Evolutionary conservation across 2,888 invertebrate species (phyloP), one percentile per base, ranked within the genome.

Genomic region (Agonopterix arenella): DNA sequence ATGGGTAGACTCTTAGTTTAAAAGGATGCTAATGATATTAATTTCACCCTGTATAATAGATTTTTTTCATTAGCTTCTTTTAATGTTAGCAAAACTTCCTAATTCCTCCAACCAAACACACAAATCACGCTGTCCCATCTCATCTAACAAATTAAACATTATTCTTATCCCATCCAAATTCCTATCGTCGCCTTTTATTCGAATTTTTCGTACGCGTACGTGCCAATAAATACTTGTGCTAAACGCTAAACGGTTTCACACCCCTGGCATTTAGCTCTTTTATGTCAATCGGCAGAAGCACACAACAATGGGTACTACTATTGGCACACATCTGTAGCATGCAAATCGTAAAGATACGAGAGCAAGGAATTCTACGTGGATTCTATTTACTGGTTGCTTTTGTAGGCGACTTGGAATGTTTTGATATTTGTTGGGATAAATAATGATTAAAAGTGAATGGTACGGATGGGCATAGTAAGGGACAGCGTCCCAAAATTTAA

Each of bases 121-220:
- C 82, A 84, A 84, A 84, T 84, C 83, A 73, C 68, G 56, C 58
- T 56, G 67, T 64, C 75, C 28, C 28, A 64, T 66, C 71, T 70
- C 70, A 72, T 72, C 70, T 75, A 65, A 69, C 84, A 86, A 88
- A 88, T 86, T 86, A 88, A 88, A 88, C 86, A 80, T 88, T 86
- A 86, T 85, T 86, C 82, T 81, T 80, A 76, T 77, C 78, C 69
- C 55, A 71, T 73, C 73, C 76, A 69, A 82, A 83, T 76, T 77
- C 79, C 79, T 62, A 62, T 57, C 66, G 68, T 70, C 72, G 76
- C 80, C 80, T 82, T 81, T 84, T 88, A 86, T 88, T 88, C 86
- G 86, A 88, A 84, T 86, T 86, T 85, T 84, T 84, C 75, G 77
- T 81, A 79, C 80, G 73, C 70, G 74, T 83, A 83, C 88, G 86